A percentile compares a stretch with the other conserved stretches of the same genome.
Evolutionary conservation across 2,113 vertebrate species (phyloP).

Genomic region (Odocoileus hemionus): DNA sequence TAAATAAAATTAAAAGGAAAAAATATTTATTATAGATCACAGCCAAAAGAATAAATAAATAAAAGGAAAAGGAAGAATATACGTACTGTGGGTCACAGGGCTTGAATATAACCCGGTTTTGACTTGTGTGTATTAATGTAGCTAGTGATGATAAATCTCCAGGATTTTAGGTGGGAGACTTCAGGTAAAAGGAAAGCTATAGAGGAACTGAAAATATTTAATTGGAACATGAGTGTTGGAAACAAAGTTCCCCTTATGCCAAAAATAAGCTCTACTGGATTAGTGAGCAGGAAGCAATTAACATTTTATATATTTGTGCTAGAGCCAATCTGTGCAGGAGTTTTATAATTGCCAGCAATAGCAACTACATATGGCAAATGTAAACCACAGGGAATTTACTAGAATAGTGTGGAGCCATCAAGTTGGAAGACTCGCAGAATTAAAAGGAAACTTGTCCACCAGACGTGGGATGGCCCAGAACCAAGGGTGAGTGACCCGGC

Average conservation of each 20-base stretch:
- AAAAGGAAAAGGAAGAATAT: not conserved
- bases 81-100: not conserved
- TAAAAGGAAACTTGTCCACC: not conserved
- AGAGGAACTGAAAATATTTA: not conserved
- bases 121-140: not conserved
- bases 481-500: not conserved
- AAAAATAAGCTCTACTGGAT: not conserved
- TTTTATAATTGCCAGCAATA: not conserved
- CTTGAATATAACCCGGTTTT: not conserved
- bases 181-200: not conserved
- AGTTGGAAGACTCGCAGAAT: not conserved
- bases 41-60: not conserved
- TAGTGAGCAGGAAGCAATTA: not conserved
- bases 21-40: not conserved
- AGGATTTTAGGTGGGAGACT: not conserved
- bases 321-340: not conserved
- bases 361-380: not conserved
- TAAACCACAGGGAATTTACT: not conserved
- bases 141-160: not conserved
- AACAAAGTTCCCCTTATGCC: not conserved
- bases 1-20: not conserved
- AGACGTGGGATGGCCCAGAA: not conserved
- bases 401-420: fast-evolving
- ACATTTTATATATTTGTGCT: not conserved
- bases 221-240: not conserved